Evolutionary conservation across 2,113 vertebrate species (phyloP), one percentile per base, ranked within the genome.

Genomic region (Hemibagrus wyckioides): DNA sequence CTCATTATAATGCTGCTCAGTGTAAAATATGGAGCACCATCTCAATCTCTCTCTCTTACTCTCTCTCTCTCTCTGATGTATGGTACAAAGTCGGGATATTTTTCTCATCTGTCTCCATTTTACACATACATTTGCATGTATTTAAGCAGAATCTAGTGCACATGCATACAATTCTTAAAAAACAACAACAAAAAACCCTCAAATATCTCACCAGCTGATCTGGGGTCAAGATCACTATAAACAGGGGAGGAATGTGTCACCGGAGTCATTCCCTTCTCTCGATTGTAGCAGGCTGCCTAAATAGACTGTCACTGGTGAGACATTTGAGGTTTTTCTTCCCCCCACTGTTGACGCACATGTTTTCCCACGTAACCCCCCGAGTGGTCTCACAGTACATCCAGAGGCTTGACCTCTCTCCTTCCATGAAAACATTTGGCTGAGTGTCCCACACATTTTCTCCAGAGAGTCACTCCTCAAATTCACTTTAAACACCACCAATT

Each of bases 1-100:
- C 86, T 88, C 86, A 84, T 90, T 88, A 91, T 87, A 85, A 91
- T 89, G 88, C 75, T 81, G 44, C 85, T 86, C 88, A 76, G 86
- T 89, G 82, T 86, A 85, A 69, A 71, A 69, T 80, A 63, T 50
- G 41, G 69, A 19, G 17, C 48, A 19, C 30, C 25, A 2, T 28
- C 69, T 61, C 30, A n/a, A 1, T 44, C n/a, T 69, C 44, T 36
- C 39, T 79, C 57, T 30, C 39, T 23, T 28, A 61, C 23, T 48
- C 36, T 61, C 63, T 80, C n/a, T 6, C 54, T 82, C 54, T 87
- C 75, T 80, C 69, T 89, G 85, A 89, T 89, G 82, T 89, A 89
- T 81, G 59, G 82, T 67, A 57, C 9, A 73, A 80, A 82, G 36
- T 39, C 50, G 61, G 65, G 76, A 69, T 86, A 30, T 59, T 67